Evolutionary conservation across 2,113 vertebrate genomes (phyloP).

Genomic region (Notarius quadriscutis): DNA sequence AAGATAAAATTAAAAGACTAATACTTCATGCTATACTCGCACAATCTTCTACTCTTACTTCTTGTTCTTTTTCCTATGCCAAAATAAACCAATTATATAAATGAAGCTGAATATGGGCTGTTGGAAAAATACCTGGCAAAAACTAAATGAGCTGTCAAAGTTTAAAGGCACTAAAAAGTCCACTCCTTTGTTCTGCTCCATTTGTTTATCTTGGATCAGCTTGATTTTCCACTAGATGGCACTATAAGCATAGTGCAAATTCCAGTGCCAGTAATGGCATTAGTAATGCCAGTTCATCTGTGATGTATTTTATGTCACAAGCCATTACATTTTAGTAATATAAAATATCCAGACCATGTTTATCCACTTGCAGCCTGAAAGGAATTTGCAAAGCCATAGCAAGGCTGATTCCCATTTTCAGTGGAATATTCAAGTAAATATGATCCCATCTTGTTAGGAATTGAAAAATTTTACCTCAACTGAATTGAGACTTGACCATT

Average conservation of each 20-base stretch:
- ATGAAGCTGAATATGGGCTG: background rate
- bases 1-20: background rate
- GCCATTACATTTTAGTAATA: background rate
- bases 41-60: background rate
- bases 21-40: background rate
- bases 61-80: background rate
- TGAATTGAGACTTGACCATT: constrained; percentile 57
- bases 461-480: constrained; percentile 60
- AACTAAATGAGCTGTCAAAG: background rate
- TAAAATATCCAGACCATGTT: background rate
- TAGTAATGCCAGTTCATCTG: background rate
- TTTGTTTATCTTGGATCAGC: background rate
- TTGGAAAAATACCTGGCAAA: background rate
- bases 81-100: constrained; percentile 4
- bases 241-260: background rate
- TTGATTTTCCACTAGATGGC: constrained; percentile 47
- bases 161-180: background rate
- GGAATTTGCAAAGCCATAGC: background rate
- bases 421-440: constrained; percentile 8
- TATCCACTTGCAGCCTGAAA: background rate
- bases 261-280: background rate
- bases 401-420: background rate
- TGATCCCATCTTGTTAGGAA: constrained; percentile 28
- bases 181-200: background rate
- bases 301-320: background rate